Percentiles rank a stretch among this genome's conserved stretches.
Conservation (phyloP, 2,797 vertebrate genomes). For the Lagorchestes hirsutus region DNA sequence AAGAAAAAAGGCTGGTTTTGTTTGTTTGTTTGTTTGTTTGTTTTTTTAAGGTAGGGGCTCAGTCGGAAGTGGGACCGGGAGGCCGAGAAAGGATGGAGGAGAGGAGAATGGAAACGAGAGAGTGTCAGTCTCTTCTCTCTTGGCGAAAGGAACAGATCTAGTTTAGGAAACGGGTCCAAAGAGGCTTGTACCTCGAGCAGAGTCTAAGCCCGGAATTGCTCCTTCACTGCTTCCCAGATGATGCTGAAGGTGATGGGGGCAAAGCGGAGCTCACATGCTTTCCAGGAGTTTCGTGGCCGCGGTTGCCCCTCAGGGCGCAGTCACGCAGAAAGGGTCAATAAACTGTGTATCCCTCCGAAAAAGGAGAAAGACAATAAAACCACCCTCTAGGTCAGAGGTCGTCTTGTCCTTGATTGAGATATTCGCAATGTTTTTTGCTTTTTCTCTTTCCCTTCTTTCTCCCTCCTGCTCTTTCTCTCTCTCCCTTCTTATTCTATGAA, state of each 20-base stretch:
- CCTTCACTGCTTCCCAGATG: conserved; percentile 61
- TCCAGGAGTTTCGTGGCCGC: conserved; percentile 65
- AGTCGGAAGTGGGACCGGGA: neutral
- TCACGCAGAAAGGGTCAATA: conserved; percentile 84
- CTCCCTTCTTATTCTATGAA: conserved; percentile 14
- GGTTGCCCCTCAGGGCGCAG: conserved; percentile 82
- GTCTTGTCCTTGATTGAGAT: conserved; percentile 89
- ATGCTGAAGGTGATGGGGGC: conserved; percentile 51
- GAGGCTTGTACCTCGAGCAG: conserved; percentile 33
- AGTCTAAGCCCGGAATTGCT: conserved; percentile 39
- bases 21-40: neutral
- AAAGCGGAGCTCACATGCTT: conserved; percentile 62
- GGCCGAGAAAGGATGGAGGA: neutral
- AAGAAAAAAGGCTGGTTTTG: neutral
- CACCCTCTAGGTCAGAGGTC: conserved; percentile 88
- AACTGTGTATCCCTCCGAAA: conserved; percentile 86
- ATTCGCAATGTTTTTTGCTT: conserved; percentile 81
- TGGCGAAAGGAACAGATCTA: conserved; percentile 19
- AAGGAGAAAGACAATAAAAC: conserved; percentile 87
- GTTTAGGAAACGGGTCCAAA: neutral
- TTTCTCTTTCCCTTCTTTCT: conserved; percentile 51
- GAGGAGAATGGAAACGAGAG: neutral
- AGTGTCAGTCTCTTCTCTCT: neutral
- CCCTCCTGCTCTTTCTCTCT: neutral
- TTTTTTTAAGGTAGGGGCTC: neutral